Conservation (phyloP, 2,888 invertebrate genomes). For the Erpobdella octoculata region DNA sequence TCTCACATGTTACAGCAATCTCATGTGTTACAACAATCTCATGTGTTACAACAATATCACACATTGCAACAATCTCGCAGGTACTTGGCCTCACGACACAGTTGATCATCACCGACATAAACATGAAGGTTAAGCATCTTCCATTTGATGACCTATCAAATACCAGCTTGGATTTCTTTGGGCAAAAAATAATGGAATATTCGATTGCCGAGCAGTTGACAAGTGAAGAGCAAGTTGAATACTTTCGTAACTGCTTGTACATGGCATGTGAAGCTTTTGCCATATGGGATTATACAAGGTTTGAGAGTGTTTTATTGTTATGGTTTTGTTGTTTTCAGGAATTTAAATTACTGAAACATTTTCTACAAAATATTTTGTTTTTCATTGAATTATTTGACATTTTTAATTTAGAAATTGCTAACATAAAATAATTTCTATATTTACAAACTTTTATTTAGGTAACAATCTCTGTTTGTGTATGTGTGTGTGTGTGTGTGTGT, state of each 20-base stretch:
- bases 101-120: neutral
- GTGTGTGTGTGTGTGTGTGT: no score
- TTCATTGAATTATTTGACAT: neutral
- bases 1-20: no score
- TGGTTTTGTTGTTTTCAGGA: neutral
- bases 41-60: no score
- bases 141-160: neutral
- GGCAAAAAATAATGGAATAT: neutral
- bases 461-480: no score
- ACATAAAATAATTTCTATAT: no score
- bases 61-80: neutral
- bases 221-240: neutral
- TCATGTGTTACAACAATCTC: no score
- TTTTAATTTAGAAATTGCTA: no score
- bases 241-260: neutral
- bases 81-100: neutral
- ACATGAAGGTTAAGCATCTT: neutral
- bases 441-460: no score
- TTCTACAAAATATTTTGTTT: neutral
- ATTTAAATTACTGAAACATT: neutral
- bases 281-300: neutral
- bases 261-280: neutral
- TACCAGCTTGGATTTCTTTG: neutral
- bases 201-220: neutral
- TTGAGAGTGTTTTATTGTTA: neutral